Evolutionary conservation across 2,888 invertebrate species (phyloP), one percentile per base, ranked within the genome.

Genomic region (Helicoverpa assulta): DNA sequence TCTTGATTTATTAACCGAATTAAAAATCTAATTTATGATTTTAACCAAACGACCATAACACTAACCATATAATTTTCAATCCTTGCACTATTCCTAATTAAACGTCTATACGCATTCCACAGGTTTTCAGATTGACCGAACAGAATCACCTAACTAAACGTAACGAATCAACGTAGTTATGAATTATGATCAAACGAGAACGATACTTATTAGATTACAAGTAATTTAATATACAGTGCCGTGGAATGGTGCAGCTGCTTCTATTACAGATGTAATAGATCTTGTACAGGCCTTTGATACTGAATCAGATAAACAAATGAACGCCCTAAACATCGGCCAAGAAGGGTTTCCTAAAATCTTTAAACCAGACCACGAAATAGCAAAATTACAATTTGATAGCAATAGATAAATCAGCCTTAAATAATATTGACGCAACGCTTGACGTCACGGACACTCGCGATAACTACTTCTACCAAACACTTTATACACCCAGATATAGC

Each of bases 181-280:
- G 71, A 73, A 67, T 74, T 74, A 71, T 76, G 73, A 83, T 70
- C 67, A 54, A 70, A 75, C 61, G 65, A 64, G 40, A 76, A 73
- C 69, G 65, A 83, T 78, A 81, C 79, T 60, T 83, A 81, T 81
- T 78, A 67, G 56, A 67, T 83, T 82, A 82, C 82, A 72, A 40
- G 82, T 76, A 78, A 83, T 69, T 47, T 56, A 65, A 78, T 83
- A 78, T 60, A 61, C 57, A 33, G 57, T 56, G 62, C 55, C 54
- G 57, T 33, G 54, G 55, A 74, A 58, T 73, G 8, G 70, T 43
- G 40, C 51, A 63, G 47, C 63, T 59, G 50, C 66, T 66, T 63
- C 50, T 54, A 43, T 59, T 60, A 75, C 50, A 66, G 47, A 51
- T 58, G 21, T 26, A 54, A 64, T 52, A 52, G 5, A 68, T 40